Base-by-base conservation (phyloP, 2,888 invertebrate genomes). In the Melinopterus prodromus region DNA sequence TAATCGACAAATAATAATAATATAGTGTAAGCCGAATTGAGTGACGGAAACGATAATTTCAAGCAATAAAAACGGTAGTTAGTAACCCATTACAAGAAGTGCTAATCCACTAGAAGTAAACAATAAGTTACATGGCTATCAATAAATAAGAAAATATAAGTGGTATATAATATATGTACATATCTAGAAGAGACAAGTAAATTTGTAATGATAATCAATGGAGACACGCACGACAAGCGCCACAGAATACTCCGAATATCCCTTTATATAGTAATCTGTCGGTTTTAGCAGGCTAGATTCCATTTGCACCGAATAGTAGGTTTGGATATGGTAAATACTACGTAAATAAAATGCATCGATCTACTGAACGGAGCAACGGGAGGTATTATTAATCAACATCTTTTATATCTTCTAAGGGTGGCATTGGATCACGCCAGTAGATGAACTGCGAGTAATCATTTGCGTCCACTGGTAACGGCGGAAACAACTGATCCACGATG, bases 401-500 rank as follows among this genome's bases (percentile, higher is more conserved):
- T 6, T 77, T 35, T 15, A 81, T 38, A 37, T 88, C 88, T 78
- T 89, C 88, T 6, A 89, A 80, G 9, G 83, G 91, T 2, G 92
- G 93, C 83, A 98, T 91, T 9, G 98, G 98, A 84, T 97, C 95
- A 83, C 98, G 94, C 99, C 99, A 99, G 90, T 95, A 99, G 86
- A 95, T 94, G 85, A 98, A 97, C 86, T 95, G 94, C 81, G 96
- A 97, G 91, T 94, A 98, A 88, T 93, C 93, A 83, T 93, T 53
- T 0, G 92, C 91, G 16, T 91, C 91, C 75, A 93, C 93, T 83
- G 92, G 91, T 85, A 95, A 92, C 76, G 96, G 95, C 84, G 99
- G 99, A 90, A 98, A 99, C 89, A 99, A 93, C 90, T 98, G 98
- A 91, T 99, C 99, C 83, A 97, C 98, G 83, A 98, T 94, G 89